Percentiles rank a stretch among this genome's conserved stretches.
These are phyloP conservation scores for Junonia oenone DNA, from an alignment of 2,888 invertebrate species.

Conservation along the genomic window DNA sequence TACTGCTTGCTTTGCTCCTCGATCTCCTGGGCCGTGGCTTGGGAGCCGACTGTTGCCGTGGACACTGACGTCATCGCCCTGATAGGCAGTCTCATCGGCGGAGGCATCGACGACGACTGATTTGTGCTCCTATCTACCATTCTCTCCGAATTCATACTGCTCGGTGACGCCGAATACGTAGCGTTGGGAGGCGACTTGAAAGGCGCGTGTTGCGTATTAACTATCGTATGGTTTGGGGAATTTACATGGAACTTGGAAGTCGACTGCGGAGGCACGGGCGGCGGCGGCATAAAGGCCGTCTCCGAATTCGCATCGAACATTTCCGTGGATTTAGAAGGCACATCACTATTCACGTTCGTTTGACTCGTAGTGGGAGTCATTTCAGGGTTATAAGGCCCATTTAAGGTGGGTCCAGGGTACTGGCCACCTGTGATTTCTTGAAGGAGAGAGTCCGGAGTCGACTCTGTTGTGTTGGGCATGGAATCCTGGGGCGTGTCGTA, in stretches of 20 bases:
- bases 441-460: conserved; percentile 39
- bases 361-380: conserved; percentile 32
- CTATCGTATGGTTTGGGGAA: conserved; percentile 34
- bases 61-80: conserved; percentile 51
- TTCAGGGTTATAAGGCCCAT: conserved; percentile 44
- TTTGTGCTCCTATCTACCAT: conserved; percentile 21
- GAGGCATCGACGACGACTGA: conserved; percentile 51
- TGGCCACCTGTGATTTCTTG: conserved; percentile 55
- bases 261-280: conserved; percentile 47
- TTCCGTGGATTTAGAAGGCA: conserved; percentile 40
- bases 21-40: conserved; percentile 78
- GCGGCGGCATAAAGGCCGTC: conserved; percentile 62
- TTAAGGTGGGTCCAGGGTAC: conserved; percentile 36
- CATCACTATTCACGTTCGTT: conserved; percentile 36
- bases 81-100: conserved; percentile 55
- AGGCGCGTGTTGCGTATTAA: conserved; percentile 34
- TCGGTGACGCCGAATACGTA: conserved; percentile 31
- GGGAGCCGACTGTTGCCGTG: conserved; percentile 66
- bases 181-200: conserved; percentile 48
- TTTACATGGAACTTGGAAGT: conserved; percentile 39
- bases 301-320: conserved; percentile 32
- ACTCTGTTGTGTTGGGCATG: conserved; percentile 32
- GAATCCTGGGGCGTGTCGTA: conserved; percentile 38
- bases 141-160: conserved; percentile 29
- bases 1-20: conserved; percentile 87